phyloP scores from a whole-genome alignment of 2,888 invertebrate species.

The Arge pagana region DNA sequence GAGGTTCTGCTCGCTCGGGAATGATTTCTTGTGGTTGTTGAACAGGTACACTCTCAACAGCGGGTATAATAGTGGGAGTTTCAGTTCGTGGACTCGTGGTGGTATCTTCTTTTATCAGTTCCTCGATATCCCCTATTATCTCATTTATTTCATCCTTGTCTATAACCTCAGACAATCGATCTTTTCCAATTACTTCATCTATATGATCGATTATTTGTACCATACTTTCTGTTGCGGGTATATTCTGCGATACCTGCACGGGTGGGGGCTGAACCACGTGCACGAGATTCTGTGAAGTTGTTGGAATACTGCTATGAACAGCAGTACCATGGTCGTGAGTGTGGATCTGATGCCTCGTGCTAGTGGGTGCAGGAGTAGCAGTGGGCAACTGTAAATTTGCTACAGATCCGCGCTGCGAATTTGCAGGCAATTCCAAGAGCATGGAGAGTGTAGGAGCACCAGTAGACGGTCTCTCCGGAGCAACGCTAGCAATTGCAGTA shows the following conservation, averaged over 20 bases:
- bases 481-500: conserved; percentile 54
- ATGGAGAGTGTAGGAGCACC: conserved; percentile 78
- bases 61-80: conserved; percentile 28
- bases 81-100: conserved; percentile 46
- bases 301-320: conserved; percentile 11
- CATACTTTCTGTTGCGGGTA: conserved; percentile 45
- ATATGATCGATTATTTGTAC: conserved; percentile 52
- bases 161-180: conserved; percentile 50
- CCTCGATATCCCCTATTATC: conserved; percentile 54
- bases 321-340: conserved; percentile 26
- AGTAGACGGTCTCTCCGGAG: conserved; percentile 65
- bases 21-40: conserved; percentile 11
- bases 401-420: conserved; percentile 47
- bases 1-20: conserved; percentile 51
- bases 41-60: conserved; percentile 34
- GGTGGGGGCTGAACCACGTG: conserved; percentile 20
- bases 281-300: not conserved
- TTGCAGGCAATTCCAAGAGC: conserved; percentile 64
- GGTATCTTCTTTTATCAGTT: conserved; percentile 53
- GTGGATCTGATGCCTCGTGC: conserved; percentile 28
- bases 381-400: conserved; percentile 36
- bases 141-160: conserved; percentile 56
- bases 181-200: conserved; percentile 52
- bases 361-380: conserved; percentile 33
- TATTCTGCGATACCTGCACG: conserved; percentile 33